A percentile compares a stretch with the other conserved stretches of the same genome.
These are phyloP conservation scores for Rhabdomys dilectus DNA, from an alignment of 2,113 vertebrate species.

Conservation along the genomic window DNA sequence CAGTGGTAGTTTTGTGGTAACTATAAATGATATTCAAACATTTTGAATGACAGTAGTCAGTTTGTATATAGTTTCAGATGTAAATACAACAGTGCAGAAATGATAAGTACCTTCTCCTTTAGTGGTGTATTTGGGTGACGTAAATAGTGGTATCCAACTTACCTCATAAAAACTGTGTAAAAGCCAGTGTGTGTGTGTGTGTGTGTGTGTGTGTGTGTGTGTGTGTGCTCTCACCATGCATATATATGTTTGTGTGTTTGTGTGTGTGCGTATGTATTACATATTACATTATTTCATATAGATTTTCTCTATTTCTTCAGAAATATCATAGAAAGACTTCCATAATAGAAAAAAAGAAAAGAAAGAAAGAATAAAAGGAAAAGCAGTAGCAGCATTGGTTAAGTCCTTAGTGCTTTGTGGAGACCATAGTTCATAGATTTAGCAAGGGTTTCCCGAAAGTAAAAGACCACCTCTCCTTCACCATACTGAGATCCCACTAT, in stretches of 20 bases:
- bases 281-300: background rate
- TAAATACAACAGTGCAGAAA: background rate
- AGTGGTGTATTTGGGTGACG: background rate
- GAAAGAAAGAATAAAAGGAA: background rate
- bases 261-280: background rate
- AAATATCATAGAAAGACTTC: conserved; percentile 28
- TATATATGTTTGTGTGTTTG: too few relatives aligned
- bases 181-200: background rate
- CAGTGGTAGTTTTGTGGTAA: background rate
- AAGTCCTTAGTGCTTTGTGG: conserved; percentile 7
- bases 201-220: background rate
- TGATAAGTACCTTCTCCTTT: background rate
- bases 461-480: conserved; percentile 46
- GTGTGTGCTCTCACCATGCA: background rate
- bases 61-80: background rate
- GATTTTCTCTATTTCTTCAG: background rate
- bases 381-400: background rate
- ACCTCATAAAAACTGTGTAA: background rate
- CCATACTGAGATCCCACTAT: background rate
- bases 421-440: conserved; percentile 57
- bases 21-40: conserved; percentile 4
- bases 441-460: conserved; percentile 40
- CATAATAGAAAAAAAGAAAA: background rate
- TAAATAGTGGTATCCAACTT: background rate
- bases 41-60: conserved; percentile 13